Evolutionary conservation across 30 jellyfish, hydroid and myxozoan species (phyloP).

Genomic region (Catostylus mosaicus): DNA sequence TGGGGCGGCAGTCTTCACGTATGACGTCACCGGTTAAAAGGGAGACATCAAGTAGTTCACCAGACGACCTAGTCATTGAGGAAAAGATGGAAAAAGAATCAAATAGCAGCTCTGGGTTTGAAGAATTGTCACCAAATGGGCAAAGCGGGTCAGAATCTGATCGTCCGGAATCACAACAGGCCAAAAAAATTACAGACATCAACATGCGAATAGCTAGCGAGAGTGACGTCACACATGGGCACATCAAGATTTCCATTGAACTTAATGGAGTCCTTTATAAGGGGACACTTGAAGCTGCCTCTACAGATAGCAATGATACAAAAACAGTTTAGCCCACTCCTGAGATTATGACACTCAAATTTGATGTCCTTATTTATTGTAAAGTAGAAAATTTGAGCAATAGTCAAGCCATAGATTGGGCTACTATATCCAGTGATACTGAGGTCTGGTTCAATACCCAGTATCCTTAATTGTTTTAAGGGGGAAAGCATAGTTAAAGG

Average conservation of each 20-base stretch:
- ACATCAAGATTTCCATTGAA: constrained; percentile 77
- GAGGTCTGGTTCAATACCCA: too few relatives aligned
- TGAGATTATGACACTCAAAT: background rate
- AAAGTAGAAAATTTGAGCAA: too few relatives aligned
- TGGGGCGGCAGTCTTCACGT: constrained; percentile 25
- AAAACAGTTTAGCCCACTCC: background rate
- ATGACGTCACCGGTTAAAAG: constrained; percentile 49
- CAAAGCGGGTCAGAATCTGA: constrained; percentile 57
- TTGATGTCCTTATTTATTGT: background rate
- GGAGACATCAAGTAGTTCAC: constrained; percentile 40
- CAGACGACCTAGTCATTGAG: constrained; percentile 52
- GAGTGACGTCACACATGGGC: constrained; percentile 1
- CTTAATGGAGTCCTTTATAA: constrained; percentile 80
- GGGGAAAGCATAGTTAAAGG: too few relatives aligned
- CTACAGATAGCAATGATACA: constrained; percentile 9
- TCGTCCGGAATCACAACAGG: constrained; percentile 61
- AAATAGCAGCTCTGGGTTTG: constrained; percentile 71
- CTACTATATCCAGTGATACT: too few relatives aligned
- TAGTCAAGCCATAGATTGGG: too few relatives aligned
- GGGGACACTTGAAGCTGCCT: constrained; percentile 57
- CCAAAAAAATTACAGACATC: constrained; percentile 48
- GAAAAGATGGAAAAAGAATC: constrained; percentile 70
- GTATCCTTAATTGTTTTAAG: too few relatives aligned
- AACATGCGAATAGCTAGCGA: constrained; percentile 54
- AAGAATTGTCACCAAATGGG: constrained; percentile 66